A percentile compares a stretch with the other conserved stretches of the same genome.
These are phyloP conservation scores for Cosmopolites sordidus DNA, from an alignment of 2,888 invertebrate species.

Conservation along the genomic window DNA sequence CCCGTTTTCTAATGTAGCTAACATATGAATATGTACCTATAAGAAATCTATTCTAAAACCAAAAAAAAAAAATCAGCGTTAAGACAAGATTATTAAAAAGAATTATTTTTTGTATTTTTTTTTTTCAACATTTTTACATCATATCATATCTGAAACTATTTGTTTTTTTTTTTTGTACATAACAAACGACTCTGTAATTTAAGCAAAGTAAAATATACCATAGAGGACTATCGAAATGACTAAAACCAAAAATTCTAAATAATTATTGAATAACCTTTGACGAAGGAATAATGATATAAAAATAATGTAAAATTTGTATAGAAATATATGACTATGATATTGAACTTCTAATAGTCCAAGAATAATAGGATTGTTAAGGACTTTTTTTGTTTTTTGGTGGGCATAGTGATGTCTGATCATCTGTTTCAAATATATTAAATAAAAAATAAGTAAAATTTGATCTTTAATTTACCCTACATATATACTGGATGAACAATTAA, in stretches of 20 bases:
- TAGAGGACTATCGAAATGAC: not conserved
- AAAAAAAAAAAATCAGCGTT: not conserved
- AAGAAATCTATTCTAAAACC: too few species aligned
- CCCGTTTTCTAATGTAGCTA: too few species aligned
- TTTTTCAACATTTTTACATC: not conserved
- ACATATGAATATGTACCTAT: too few species aligned
- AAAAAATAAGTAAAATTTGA: not conserved
- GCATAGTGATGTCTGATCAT: not conserved
- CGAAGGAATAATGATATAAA: constrained; percentile 4
- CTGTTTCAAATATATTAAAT: not conserved
- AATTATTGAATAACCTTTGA: constrained; percentile 4
- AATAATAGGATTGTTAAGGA: constrained; percentile 2
- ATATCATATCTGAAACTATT: not conserved
- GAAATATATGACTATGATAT: constrained; percentile 1
- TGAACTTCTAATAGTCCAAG: constrained; percentile 9
- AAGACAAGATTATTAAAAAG: too few species aligned
- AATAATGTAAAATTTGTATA: constrained; percentile 17
- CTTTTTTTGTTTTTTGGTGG: not conserved
- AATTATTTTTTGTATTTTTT: too few species aligned
- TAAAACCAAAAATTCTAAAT: constrained; percentile 13
- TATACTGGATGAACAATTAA: too few species aligned
- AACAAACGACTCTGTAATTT: not conserved
- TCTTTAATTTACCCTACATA: too few species aligned
- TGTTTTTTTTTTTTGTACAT: not conserved
- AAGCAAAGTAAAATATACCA: not conserved